Evolutionary conservation across 1,140 invertebrate species (phyloP), one percentile per base, ranked within the genome.

Genomic region (Limonius californicus): DNA sequence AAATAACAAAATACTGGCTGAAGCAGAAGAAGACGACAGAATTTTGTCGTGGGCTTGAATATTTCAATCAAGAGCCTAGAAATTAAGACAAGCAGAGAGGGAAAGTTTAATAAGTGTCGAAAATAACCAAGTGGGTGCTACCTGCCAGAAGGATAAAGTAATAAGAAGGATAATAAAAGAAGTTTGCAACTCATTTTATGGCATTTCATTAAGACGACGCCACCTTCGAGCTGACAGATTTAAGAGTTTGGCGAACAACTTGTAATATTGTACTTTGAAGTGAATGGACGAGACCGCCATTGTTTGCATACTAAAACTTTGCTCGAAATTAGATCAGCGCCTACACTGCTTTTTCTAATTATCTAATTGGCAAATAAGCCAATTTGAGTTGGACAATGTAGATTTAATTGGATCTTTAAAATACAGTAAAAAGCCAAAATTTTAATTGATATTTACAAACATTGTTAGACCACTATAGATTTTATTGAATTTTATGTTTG

Each of bases 141-240:
- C 57, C 57, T 50, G 45, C 45, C 45, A 14, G 45, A 50, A 54
- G 61, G 64, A 72, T 69, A 66, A 69, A 69, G 68, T 66, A 66
- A 68, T 67, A 70, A 72, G 68, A 62, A 63, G 64, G 67, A 70
- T 70, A 72, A 72, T 72, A 72, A 70, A 72, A 72, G 70, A 72
- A 72, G 65, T 72, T 72, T 69, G 68, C 67, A 72, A 69, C 65
- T 70, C 65, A 70, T 68, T 72, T 70, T 68, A 69, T 68, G 65
- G 64, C 65, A 67, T 72, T 72, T 72, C 69, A 70, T 70, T 69
- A 67, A 70, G 68, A 59, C 63, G 68, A 59, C 65, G 66, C 68
- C 65, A 60, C 54, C 60, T 50, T 50, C 16, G 16, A 50, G 45
- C 16, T 50, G 45, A 50, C 45, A 50, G 45, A 50, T 50, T 50